A percentile compares a stretch with the other conserved stretches of the same genome.
These are phyloP conservation scores for Clarias batrachus DNA, from an alignment of 2,113 vertebrate species.

Conservation along the genomic window DNA sequence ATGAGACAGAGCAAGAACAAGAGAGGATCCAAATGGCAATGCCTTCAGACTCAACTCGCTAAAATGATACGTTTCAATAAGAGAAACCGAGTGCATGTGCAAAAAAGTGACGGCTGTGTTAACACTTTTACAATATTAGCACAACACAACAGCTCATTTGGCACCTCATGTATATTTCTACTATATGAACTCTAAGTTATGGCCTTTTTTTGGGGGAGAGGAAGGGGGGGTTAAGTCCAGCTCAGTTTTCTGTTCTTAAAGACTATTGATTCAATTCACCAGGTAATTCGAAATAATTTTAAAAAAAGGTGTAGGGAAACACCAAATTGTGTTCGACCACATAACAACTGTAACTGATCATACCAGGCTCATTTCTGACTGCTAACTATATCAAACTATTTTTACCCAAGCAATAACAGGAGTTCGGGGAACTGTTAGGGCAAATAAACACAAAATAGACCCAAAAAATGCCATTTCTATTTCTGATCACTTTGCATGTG, in stretches of 20 bases:
- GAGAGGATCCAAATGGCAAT: neutral
- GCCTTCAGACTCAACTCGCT: neutral
- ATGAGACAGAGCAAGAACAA: neutral
- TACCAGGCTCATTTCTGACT: neutral
- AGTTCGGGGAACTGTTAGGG: neutral
- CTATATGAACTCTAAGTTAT: neutral
- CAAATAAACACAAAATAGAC: neutral
- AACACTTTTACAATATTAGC: neutral
- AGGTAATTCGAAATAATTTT: neutral
- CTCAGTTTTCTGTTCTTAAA: neutral
- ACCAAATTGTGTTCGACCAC: neutral
- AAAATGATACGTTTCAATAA: neutral
- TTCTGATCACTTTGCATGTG: constrained; percentile 16
- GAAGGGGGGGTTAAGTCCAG: neutral
- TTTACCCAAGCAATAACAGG: neutral
- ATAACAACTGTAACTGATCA: neutral
- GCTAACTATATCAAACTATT: neutral
- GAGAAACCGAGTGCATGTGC: neutral
- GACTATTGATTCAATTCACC: neutral
- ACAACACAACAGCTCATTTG: neutral
- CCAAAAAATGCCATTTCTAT: neutral
- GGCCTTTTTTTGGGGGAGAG: neutral
- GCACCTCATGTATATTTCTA: neutral
- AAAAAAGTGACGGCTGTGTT: neutral
- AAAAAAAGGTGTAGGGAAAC: neutral